phyloP scores from a whole-genome alignment of 2,797 vertebrate genomes.

The Hemibagrus guttatus region DNA sequence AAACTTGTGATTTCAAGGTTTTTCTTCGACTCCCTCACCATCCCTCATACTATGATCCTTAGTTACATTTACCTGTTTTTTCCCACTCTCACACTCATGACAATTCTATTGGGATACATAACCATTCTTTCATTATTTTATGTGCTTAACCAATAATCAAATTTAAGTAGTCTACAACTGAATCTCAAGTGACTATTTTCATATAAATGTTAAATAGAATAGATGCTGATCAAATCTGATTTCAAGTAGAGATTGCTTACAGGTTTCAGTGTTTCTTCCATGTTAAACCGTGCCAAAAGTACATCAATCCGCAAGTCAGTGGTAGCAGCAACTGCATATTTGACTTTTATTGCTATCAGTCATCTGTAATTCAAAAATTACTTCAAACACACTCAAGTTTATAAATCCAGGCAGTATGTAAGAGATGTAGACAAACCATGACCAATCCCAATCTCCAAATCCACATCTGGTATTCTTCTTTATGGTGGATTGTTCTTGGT shows the following conservation, averaged over 20 bases:
- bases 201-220: neutral
- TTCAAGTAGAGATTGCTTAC: neutral
- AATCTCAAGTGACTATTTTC: neutral
- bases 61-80: neutral
- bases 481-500: constrained; percentile 53
- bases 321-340: constrained; percentile 79
- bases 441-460: constrained; percentile 33
- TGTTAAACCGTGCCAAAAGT: neutral
- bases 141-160: neutral
- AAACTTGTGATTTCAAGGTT: neutral
- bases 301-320: constrained; percentile 10
- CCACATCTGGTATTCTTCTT: constrained; percentile 52
- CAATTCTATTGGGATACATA: neutral
- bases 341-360: constrained; percentile 81
- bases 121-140: neutral
- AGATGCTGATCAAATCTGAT: neutral
- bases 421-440: constrained; percentile 48
- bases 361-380: constrained; percentile 64
- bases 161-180: neutral
- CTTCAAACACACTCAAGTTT: constrained; percentile 57
- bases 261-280: neutral
- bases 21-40: neutral
- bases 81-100: neutral
- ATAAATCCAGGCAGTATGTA: constrained; percentile 61
- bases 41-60: neutral